phyloP scores from a whole-genome alignment of 2,888 invertebrate genomes.

The Cynaeus angustus region DNA sequence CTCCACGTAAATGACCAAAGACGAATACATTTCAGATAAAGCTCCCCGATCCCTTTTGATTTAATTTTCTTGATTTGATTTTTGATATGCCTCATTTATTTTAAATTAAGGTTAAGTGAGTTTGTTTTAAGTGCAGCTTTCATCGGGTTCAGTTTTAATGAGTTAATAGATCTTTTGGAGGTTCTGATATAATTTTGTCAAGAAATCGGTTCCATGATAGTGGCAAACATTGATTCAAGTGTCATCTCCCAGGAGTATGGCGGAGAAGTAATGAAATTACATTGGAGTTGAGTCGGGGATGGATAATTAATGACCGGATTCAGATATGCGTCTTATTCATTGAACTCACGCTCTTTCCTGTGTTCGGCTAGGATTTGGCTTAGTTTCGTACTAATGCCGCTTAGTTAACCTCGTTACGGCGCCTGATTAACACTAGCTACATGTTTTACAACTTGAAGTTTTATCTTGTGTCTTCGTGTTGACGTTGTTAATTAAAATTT shows the following conservation, averaged over 20 bases:
- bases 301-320: conserved; percentile 54
- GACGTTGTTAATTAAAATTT: background rate
- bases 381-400: conserved; percentile 29
- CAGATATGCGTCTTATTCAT: conserved; percentile 54
- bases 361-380: conserved; percentile 24
- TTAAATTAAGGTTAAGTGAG: conserved; percentile 31
- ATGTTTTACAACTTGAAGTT: conserved; percentile 14
- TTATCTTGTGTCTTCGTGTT: conserved; percentile 5
- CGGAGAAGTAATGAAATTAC: conserved; percentile 50
- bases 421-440: conserved; percentile 46
- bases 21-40: conserved; percentile 45
- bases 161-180: conserved; percentile 30
- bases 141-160: conserved; percentile 14
- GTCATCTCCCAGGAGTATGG: conserved; percentile 40
- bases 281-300: conserved; percentile 49
- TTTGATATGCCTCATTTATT: conserved; percentile 36
- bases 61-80: conserved; percentile 44
- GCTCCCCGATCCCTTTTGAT: conserved; percentile 28
- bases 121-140: conserved; percentile 34
- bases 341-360: conserved; percentile 31
- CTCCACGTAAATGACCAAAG: conserved; percentile 40
- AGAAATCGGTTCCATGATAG: conserved; percentile 34
- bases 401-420: conserved; percentile 48
- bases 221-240: conserved; percentile 49
- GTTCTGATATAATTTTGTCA: conserved; percentile 36